Evolutionary conservation across 2,888 invertebrate genomes (phyloP).

Genomic region (Halictus ligatus): DNA sequence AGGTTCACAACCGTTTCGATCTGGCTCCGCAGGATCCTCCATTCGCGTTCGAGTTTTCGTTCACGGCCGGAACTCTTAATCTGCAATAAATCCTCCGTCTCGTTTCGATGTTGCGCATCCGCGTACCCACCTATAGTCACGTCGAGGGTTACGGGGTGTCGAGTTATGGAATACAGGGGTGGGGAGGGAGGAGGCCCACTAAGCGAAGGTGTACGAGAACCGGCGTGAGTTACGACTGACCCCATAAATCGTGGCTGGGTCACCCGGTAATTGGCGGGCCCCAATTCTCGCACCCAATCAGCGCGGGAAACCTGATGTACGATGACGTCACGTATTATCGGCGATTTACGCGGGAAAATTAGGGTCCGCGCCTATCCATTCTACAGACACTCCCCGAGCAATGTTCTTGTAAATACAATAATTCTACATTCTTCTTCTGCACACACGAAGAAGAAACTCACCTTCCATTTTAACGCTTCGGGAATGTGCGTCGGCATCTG

Average conservation of each 20-base stretch:
- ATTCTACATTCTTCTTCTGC: neutral
- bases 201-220: conserved; percentile 53
- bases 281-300: conserved; percentile 83
- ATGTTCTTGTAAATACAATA: neutral
- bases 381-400: conserved; percentile 22
- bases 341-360: conserved; percentile 80
- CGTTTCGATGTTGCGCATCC: conserved; percentile 48
- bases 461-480: no score
- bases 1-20: neutral
- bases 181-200: conserved; percentile 41
- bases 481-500: no score
- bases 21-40: neutral
- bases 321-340: conserved; percentile 81
- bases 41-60: conserved; percentile 16
- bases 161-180: conserved; percentile 72
- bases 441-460: neutral
- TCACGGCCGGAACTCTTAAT: conserved; percentile 39
- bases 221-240: conserved; percentile 80
- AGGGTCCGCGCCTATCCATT: conserved; percentile 64
- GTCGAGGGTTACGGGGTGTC: conserved; percentile 68
- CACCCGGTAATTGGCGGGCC: conserved; percentile 80
- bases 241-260: conserved; percentile 80
- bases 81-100: conserved; percentile 61
- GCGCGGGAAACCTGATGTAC: conserved; percentile 74
- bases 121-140: conserved; percentile 46